Evolutionary conservation across 2,113 vertebrate genomes (phyloP), one percentile per base, ranked within the genome.

Genomic region (Triplophysa rosa): DNA sequence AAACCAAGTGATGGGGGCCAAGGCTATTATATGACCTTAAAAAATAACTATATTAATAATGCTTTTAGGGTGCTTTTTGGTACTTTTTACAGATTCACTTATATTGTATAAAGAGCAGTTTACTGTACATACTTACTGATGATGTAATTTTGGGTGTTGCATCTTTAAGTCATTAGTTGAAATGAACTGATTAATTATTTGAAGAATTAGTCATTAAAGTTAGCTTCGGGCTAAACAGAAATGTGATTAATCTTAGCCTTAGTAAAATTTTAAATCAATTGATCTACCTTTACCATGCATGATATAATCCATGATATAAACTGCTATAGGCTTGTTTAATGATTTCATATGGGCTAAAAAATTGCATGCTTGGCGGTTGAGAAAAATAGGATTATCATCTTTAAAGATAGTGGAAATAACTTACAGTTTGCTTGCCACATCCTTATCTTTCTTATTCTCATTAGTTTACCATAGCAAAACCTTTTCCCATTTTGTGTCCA

Each of bases 251-350:
- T 67, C 23, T 29, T 8, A 69, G 16, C 23, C 14, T 52, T 16
- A 29, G 17, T 33, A 16, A 33, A 8, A 26, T 10, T 0, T 33
- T 37, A 56, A 70, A 56, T 37, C 47, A 14, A 21, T 37, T 54
- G 3, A 70, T 70, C 16, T 70, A 16, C 49, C 17, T 70, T 68
- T 54, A 59, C 13, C n/a, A 72, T 59, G 52, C 11, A 40, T 58
- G 33, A 49, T 26, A 68, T 68, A 26, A 68, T 26, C 23, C 23
- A 52, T 52, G 21, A 2, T 56, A 71, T 58, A 58, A 23, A 58
- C 4, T 4, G 16, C 29, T 58, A 21, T 54, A 56, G 29, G 16
- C 67, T 56, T 56, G 45, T 56, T 21, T 33, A 10, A 16, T 58
- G 8, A 72, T 58, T 37, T 58, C 1, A 23, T 10, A 2, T 23